Evolutionary conservation across 2,888 invertebrate species (phyloP), one percentile per base, ranked within the genome.

Genomic region (Trissoscelio sp.): DNA sequence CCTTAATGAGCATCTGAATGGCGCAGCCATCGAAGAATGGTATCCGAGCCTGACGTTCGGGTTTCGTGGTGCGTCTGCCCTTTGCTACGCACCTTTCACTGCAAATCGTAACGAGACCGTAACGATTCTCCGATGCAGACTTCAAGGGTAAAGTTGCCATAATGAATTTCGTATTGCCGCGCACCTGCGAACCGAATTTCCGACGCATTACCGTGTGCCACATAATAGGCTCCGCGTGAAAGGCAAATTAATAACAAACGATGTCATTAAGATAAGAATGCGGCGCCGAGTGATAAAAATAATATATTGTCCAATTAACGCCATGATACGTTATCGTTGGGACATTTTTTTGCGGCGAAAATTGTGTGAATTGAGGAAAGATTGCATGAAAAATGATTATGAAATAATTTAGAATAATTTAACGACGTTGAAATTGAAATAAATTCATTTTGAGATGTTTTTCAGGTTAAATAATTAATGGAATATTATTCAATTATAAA

Each of bases 181-280:
- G 51, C 67, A 73, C 57, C 67, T 69, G 62, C 57, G 48, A 62
- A 62, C 64, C 51, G 39, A 69, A 69, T 74, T 62, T 69, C 60
- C 67, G 60, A 39, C 53, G 9, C 55, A 55, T 57, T 69, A 57
- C 69, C 44, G 9, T 34, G 53, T 60, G 44, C 18, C 55, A 5
- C 60, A 51, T 67, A 66, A 79, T 62, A 70, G 77, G 46, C 46
- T 69, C 28, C 55, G 16, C 55, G 55, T 72, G 78, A 70, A 72
- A 72, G 72, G 58, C 79, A 66, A 79, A 73, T 79, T 67, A 79
- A 72, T 79, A 79, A 72, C 72, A 73, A 79, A 73, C 66, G 64
- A 58, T 69, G 77, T n/a, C 66, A 58, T 72, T 72, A 58, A 70
- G 79, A 79, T 79, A 79, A 79, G 69, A 79, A 66, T 66, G 58